Evolutionary conservation across 1,140 invertebrate species (phyloP), one percentile per base, ranked within the genome.

Genomic region (Hypothenemus hampei): DNA sequence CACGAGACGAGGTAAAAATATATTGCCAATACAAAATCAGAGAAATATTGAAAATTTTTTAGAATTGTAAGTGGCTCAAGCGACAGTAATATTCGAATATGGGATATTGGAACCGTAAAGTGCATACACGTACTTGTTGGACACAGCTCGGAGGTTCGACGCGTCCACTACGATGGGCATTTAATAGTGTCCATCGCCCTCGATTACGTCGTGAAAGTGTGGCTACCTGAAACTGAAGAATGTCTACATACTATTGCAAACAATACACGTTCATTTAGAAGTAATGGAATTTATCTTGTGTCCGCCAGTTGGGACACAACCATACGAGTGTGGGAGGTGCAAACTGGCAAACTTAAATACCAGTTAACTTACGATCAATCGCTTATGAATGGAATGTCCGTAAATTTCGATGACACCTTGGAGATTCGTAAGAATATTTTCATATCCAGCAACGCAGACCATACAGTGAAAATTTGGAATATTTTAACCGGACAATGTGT

Each of bases 391-490:
- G 96, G 95, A n/a, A n/a, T n/a, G n/a, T n/a, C n/a, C n/a, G n/a
- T n/a, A n/a, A n/a, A n/a, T n/a, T n/a, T n/a, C n/a, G n/a, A n/a
- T n/a, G n/a, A n/a, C n/a, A n/a, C n/a, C 18, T 97, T 99, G 91
- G 93, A 99, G 71, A 75, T 99, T 13, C 82, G 91, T 44, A 92
- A 96, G 65, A 96, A 97, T 68, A 94, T 97, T 60, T 79, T 99
- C 23, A 94, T 99, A 0, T 98, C 94, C 0, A 96, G 95, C 8
- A 99, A 98, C 76, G 96, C 96, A n/a, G 97, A 99, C 73, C 97
- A 93, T 3, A 98, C 95, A 0, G 93, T 99, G 19, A 98, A 98
- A 80, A 93, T 99, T n/a, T 99, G 97, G 97, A 94, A 99, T 71
- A 97, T 99, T 56, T 85, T 88, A 36, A 96, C 89, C 20, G 97